Conservation (phyloP, 2,888 invertebrate genomes). For the Eupithecia subumbrata region DNA sequence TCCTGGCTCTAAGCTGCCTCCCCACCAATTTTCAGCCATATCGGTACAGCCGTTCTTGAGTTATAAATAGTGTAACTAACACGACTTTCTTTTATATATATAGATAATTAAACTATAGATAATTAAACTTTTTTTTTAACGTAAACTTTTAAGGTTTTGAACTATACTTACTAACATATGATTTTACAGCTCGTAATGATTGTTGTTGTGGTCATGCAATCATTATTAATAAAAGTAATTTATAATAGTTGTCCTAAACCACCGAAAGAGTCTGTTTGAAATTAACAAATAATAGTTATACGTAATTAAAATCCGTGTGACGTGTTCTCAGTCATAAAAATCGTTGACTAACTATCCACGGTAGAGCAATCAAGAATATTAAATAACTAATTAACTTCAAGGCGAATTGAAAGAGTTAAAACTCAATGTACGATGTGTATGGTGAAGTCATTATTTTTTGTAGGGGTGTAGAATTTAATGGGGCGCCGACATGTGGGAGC, state of each 20-base stretch:
- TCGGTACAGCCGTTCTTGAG: too few species aligned
- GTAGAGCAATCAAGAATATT: slow-evolving; percentile 42
- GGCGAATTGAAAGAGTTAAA: slow-evolving; percentile 65
- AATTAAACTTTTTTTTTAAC: too few species aligned
- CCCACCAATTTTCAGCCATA: too few species aligned
- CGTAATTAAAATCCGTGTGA: background rate
- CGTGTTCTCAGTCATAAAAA: slow-evolving; percentile 20
- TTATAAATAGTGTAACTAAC: too few species aligned
- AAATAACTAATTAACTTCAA: slow-evolving; percentile 57
- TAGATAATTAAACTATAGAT: too few species aligned
- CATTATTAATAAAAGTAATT: background rate
- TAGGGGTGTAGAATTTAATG: slow-evolving; percentile 73
- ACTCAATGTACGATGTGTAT: slow-evolving; percentile 59
- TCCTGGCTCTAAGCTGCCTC: too few species aligned
- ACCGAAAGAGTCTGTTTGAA: background rate
- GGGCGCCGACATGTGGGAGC: slow-evolving; percentile 72
- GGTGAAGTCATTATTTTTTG: slow-evolving; percentile 81
- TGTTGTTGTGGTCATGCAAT: too few species aligned
- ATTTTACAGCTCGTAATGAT: too few species aligned
- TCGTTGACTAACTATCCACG: slow-evolving; percentile 27
- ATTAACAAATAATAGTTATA: background rate
- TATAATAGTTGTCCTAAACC: background rate
- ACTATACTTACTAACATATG: too few species aligned
- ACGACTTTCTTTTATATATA: too few species aligned
- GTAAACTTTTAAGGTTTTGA: too few species aligned